Percentiles rank a stretch among this genome's conserved stretches.
phyloP scores from a whole-genome alignment of 2,797 vertebrate species.

The Epinephelus malabaricus region DNA sequence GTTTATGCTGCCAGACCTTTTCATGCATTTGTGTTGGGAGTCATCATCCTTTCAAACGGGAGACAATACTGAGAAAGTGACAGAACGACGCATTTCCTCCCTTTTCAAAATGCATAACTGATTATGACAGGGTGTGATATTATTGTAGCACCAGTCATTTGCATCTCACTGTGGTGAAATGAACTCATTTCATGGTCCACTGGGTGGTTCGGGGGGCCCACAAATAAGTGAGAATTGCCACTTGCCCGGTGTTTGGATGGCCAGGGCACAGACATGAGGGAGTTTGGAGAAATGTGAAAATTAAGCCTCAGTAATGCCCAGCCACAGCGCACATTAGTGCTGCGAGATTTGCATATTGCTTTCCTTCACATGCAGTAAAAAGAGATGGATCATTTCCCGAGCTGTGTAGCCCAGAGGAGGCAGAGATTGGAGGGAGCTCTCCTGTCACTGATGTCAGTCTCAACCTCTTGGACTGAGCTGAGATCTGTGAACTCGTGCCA shows the following conservation, averaged over 20 bases:
- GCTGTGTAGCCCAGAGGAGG: conserved; percentile 24
- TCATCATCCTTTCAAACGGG: conserved; percentile 17
- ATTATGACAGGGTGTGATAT: conserved; percentile 79
- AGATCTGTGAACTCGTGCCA: conserved; percentile 25
- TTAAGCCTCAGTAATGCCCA: conserved; percentile 55
- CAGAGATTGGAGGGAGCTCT: conserved; percentile 1
- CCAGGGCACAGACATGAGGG: conserved; percentile 49
- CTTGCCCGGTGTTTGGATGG: conserved; percentile 67
- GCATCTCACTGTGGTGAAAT: conserved; percentile 79
- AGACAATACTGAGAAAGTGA: conserved; percentile 50
- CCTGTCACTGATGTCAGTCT: conserved; percentile 38
- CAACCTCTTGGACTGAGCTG: conserved; percentile 25
- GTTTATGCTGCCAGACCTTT: conserved; percentile 46
- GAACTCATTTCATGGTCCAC: conserved; percentile 86
- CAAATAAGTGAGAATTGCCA: conserved; percentile 81
- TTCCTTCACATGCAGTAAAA: conserved; percentile 48
- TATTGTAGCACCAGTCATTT: conserved; percentile 80
- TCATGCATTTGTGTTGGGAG: conserved; percentile 30
- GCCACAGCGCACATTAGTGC: conserved; percentile 56
- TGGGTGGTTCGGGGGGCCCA: conserved; percentile 64
- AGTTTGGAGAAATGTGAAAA: conserved; percentile 66
- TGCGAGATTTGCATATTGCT: conserved; percentile 69
- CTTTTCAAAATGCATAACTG: conserved; percentile 71
- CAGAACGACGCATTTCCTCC: conserved; percentile 56
- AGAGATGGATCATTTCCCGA: conserved; percentile 52